phyloP scores from a whole-genome alignment of 2,888 invertebrate genomes.

The Aquatica leii region DNA sequence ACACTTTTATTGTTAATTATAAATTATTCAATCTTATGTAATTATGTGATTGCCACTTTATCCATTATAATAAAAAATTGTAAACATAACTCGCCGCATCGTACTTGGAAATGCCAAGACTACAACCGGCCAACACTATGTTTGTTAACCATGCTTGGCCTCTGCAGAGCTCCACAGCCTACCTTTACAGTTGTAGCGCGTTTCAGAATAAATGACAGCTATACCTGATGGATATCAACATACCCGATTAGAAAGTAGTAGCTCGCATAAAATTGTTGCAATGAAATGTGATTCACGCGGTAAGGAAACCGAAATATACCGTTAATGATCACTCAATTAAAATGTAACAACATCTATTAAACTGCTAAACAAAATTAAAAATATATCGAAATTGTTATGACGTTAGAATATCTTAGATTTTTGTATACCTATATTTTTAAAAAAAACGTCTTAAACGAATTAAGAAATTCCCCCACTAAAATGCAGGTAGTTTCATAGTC shows the following conservation, averaged over 20 bases:
- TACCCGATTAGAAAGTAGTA: not conserved
- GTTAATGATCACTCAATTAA: too few species aligned
- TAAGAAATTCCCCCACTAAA: constrained; percentile 31
- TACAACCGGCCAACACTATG: constrained; percentile 48
- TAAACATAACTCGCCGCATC: constrained; percentile 45
- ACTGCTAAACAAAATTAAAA: too few species aligned
- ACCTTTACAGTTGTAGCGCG: constrained; percentile 45
- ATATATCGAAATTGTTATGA: too few species aligned
- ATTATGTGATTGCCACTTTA: constrained; percentile 24
- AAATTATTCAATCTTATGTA: constrained; percentile 15
- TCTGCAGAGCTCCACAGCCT: constrained; percentile 39
- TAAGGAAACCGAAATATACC: too few species aligned
- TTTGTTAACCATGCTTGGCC: constrained; percentile 38
- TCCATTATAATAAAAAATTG: constrained; percentile 32
- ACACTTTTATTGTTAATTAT: constrained; percentile 22
- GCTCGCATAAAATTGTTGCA: too few species aligned
- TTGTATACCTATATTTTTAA: constrained; percentile 19
- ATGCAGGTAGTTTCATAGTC: constrained; percentile 41
- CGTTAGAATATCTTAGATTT: not conserved
- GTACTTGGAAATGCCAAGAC: constrained; percentile 40
- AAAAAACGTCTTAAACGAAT: constrained; percentile 22
- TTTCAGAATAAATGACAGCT: constrained; percentile 18
- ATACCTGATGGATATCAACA: constrained; percentile 11
- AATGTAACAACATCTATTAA: too few species aligned
- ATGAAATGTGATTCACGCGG: too few species aligned